Percentiles rank a stretch among this genome's conserved stretches.
Conservation (phyloP, 2,113 vertebrate genomes). For the Albula goreensis region DNA sequence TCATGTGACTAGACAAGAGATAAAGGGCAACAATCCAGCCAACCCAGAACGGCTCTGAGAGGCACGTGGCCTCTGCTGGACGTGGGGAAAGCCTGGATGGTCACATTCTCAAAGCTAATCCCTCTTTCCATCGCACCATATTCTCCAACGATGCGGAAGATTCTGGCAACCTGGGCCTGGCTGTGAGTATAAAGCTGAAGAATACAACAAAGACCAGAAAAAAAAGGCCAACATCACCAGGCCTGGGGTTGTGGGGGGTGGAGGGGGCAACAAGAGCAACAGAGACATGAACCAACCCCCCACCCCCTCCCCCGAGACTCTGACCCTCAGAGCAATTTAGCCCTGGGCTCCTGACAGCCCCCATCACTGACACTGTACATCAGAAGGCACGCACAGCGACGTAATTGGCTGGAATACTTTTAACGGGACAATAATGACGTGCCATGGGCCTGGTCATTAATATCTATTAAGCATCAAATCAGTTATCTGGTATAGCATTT, state of each 20-base stretch:
- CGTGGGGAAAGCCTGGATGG: background rate
- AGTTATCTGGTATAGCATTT: background rate
- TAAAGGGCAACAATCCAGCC: background rate
- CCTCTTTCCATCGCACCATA: background rate
- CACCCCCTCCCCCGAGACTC: background rate
- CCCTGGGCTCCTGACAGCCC: background rate
- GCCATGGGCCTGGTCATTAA: conserved; percentile 7
- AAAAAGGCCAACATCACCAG: background rate
- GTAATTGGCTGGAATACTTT: conserved; percentile 3
- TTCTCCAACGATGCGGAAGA: background rate
- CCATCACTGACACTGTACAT: background rate
- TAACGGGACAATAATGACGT: background rate
- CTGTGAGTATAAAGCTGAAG: background rate
- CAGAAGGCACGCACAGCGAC: background rate
- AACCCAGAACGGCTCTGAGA: background rate
- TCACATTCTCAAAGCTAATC: background rate
- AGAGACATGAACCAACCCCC: background rate
- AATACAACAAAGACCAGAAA: background rate
- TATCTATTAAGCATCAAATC: conserved; percentile 19
- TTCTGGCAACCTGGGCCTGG: background rate
- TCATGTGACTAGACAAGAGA: background rate
- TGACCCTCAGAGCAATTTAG: background rate
- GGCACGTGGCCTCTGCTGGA: background rate
- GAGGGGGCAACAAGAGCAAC: background rate
- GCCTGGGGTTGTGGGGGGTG: background rate